Base-by-base conservation (phyloP, 2,888 invertebrate species). In the Anthophora plumipes region DNA sequence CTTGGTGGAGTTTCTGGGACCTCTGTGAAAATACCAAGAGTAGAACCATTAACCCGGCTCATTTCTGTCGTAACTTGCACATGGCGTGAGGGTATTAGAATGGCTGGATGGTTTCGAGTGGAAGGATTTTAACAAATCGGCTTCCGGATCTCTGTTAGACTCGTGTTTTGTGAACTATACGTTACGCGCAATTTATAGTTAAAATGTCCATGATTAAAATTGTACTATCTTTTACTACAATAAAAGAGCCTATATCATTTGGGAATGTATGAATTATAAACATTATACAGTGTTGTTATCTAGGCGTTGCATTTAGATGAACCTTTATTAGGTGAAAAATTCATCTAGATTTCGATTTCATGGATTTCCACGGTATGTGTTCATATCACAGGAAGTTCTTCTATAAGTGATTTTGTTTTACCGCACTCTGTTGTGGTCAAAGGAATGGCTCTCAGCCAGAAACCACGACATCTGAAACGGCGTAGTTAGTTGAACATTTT, bases 1-100 rank as follows among this genome's bases (percentile, higher is more conserved):
- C 96, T 95, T 76, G 95, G 94, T 39, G 94, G 93, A 64, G 93
- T 93, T 88, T 93, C 93, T 81, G 93, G 93, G 63, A 92, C 91
- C 77, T 93, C 93, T 93, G 89, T 46, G 72, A 75, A 76, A 77
- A 68, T 60, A 83, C 41, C 22, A 50, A 22, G 22, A 59, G 39
- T 22, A 7, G 41, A 20, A 43, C 79, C 72, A 71, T 79, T 80
- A 78, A 83, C 52, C 20, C 20, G 39, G 46, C 63, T 48, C 63
- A 31, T 63, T 57, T 73, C 61, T 31, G 20, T 57, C 52, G 67
- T 59, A 73, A 73, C 50, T 57, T 37, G 68, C 57, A 20, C 50
- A 55, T 46, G 57, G 43, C 50, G 67, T 17, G 67, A 17, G 50
- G 64, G 22, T 46, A 67, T 68, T 72, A 46, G 55, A 48, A 50